Evolutionary conservation across 2,797 vertebrate genomes (phyloP).

Genomic region (Peromyscus eremicus): DNA sequence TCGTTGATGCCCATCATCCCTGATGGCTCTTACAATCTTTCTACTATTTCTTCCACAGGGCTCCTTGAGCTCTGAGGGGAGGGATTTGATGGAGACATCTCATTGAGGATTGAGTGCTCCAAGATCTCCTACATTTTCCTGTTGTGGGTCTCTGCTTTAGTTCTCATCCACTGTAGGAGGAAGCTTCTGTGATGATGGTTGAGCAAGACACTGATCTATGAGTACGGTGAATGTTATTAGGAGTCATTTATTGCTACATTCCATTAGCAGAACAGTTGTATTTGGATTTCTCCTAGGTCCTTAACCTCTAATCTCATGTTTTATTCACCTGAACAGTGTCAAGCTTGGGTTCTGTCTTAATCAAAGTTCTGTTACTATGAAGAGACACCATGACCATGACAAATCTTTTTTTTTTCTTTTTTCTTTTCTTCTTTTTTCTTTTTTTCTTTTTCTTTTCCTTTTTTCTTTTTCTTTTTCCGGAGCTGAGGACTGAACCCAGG

Average conservation of each 20-base stretch:
- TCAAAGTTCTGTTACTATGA: not conserved
- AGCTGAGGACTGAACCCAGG: too few species aligned
- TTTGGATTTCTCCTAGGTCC: not conserved
- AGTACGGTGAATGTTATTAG: not conserved
- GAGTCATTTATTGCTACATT: not conserved
- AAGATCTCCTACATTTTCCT: not conserved
- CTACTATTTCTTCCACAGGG: not conserved
- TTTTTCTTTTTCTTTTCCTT: too few species aligned
- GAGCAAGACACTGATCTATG: not conserved
- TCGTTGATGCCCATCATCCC: not conserved
- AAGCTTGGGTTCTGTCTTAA: not conserved
- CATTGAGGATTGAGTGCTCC: not conserved
- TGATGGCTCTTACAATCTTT: not conserved
- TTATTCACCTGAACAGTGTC: not conserved
- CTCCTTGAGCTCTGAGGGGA: not conserved
- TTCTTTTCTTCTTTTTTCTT: too few species aligned
- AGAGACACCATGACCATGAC: not conserved
- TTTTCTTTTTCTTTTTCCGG: too few species aligned
- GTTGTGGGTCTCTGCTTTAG: not conserved
- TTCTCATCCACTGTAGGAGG: not conserved
- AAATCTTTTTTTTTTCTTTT: not conserved
- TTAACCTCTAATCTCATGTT: not conserved
- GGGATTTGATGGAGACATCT: not conserved
- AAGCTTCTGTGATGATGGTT: not conserved
- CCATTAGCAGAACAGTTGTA: not conserved